phyloP scores from a whole-genome alignment of 2,888 invertebrate species.

The Cephus pulcher region DNA sequence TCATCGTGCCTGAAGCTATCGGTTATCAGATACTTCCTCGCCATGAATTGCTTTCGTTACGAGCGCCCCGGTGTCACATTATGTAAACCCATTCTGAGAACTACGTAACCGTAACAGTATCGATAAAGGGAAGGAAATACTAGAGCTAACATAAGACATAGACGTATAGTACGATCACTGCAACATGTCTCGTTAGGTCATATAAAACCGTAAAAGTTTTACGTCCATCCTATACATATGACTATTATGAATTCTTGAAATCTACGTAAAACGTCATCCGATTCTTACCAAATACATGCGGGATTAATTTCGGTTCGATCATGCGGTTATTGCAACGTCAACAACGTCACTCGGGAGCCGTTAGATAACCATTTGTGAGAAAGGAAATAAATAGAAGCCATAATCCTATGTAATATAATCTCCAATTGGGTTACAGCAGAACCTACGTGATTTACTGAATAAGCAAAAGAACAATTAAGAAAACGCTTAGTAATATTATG shows the following conservation, averaged over 20 bases:
- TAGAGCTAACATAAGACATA: neutral
- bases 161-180: neutral
- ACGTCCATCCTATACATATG: neutral
- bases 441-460: too few relatives aligned
- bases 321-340: too few relatives aligned
- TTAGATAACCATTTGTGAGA: too few relatives aligned
- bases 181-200: neutral
- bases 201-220: neutral
- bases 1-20: neutral
- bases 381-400: too few relatives aligned
- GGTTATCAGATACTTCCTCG: neutral
- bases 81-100: neutral
- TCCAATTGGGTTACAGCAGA: too few relatives aligned
- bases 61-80: neutral
- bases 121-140: neutral
- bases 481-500: too few relatives aligned
- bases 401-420: too few relatives aligned
- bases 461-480: too few relatives aligned
- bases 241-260: neutral
- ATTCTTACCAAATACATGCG: too few relatives aligned
- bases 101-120: neutral
- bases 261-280: neutral
- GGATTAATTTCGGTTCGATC: too few relatives aligned
- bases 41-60: neutral
- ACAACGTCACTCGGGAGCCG: too few relatives aligned